Evolutionary conservation across 2,113 vertebrate genomes (phyloP).

Genomic region (Falcunculus frontatus): DNA sequence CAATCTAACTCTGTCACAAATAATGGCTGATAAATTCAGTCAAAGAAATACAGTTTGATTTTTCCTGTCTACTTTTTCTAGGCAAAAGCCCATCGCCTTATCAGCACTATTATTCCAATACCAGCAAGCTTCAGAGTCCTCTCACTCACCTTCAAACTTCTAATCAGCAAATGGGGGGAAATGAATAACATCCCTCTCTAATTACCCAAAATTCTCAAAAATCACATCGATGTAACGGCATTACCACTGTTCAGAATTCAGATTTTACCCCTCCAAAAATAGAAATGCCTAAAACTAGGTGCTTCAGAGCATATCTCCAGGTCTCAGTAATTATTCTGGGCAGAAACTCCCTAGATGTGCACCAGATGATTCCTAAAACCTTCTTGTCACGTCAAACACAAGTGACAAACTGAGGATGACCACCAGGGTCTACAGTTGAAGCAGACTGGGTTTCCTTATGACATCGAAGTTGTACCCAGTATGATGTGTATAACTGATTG

Average conservation of each 20-base stretch:
- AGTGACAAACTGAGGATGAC: neutral
- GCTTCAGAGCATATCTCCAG: neutral
- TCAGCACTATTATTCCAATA: neutral
- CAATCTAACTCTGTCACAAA: neutral
- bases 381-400: neutral
- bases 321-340: neutral
- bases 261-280: neutral
- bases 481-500: neutral
- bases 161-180: neutral
- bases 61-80: neutral
- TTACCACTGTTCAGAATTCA: neutral
- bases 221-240: neutral
- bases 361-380: neutral
- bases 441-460: neutral
- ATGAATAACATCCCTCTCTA: neutral
- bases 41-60: neutral
- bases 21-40: neutral
- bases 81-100: neutral
- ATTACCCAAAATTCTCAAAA: neutral
- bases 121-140: neutral
- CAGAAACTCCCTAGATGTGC: neutral
- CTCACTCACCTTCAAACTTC: neutral
- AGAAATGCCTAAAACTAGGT: neutral
- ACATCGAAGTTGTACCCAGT: neutral
- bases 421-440: neutral